A percentile compares a stretch with the other conserved stretches of the same genome.
Evolutionary conservation across 2,797 vertebrate species (phyloP).

Genomic region (Eurystomus glaucurus): DNA sequence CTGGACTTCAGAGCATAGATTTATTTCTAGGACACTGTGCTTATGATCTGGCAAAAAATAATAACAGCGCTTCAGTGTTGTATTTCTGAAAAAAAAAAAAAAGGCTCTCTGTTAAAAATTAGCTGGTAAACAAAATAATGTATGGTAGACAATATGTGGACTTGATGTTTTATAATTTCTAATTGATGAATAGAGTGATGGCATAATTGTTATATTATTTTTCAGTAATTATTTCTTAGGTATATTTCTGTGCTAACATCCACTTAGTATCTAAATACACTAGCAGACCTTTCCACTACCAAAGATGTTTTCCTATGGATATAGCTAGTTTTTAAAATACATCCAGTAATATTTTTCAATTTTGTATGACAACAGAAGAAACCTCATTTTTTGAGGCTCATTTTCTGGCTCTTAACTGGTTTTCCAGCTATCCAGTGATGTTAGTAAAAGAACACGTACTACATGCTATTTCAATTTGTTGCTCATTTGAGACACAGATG

Average conservation of each 20-base stretch:
- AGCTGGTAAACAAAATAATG: background rate
- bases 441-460: background rate
- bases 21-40: background rate
- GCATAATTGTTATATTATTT: background rate
- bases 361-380: background rate
- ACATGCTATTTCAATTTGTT: background rate
- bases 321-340: background rate
- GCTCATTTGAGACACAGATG: background rate
- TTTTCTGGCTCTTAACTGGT: background rate
- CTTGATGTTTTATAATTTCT: background rate
- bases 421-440: background rate
- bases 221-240: background rate
- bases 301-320: background rate
- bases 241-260: background rate
- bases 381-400: fast-evolving
- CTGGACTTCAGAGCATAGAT: background rate
- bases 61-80: background rate
- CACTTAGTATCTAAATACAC: background rate
- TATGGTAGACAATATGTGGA: background rate
- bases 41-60: background rate
- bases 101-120: background rate
- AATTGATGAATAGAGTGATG: background rate
- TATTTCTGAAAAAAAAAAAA: background rate
- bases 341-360: background rate
- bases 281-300: background rate